Evolutionary conservation across 2,888 invertebrate species (phyloP), one percentile per base, ranked within the genome.

Genomic region (Troides oblongomaculatus): DNA sequence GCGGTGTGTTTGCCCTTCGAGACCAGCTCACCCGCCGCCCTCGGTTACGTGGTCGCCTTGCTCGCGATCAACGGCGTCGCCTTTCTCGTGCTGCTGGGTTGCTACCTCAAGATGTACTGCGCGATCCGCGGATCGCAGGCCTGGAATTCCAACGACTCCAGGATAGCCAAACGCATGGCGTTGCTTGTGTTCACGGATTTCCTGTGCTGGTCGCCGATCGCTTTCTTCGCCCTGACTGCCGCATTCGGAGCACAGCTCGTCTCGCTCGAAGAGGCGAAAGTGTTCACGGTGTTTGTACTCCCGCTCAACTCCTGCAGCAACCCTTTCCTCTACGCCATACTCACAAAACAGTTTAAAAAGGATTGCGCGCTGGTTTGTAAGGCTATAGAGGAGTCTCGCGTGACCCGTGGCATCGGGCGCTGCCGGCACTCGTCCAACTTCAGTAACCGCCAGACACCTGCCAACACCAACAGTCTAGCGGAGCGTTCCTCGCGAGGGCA

Each of bases 231-330:
- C 8, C 93, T 99, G 56, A 98, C 98, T 0, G 98, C 99, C 23
- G 97, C 98, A 10, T 97, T 98, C 84, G 99, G 99, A 14, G 93
- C 96, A 74, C 97, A 97, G 72, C 93, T 99, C 64, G 97, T 99
- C 43, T 97, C 97, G 2, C 93, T 99, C 72, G 98, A 99, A 84
- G 97, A 98, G 89, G 99, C 99, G 62, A 99, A 99, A 93, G 96
- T 97, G 76, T 98, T 97, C 85, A 98, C 98, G 2, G 98, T 99
- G 58, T 99, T 99, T 85, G 96, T 99, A 68, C 93, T 99, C 77
- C 99, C 99, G 1, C 92, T 99, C 73, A 99, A 99, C 89, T 97
- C 98, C 18, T 99, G 99, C 88, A 98, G 99, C 90, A 99, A 99
- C 90, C 99, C 99, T 0, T 99, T 99, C 86, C 94, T 99, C 43